Conservation (phyloP, 2,888 invertebrate species). For the Trissolcus japonicus region DNA sequence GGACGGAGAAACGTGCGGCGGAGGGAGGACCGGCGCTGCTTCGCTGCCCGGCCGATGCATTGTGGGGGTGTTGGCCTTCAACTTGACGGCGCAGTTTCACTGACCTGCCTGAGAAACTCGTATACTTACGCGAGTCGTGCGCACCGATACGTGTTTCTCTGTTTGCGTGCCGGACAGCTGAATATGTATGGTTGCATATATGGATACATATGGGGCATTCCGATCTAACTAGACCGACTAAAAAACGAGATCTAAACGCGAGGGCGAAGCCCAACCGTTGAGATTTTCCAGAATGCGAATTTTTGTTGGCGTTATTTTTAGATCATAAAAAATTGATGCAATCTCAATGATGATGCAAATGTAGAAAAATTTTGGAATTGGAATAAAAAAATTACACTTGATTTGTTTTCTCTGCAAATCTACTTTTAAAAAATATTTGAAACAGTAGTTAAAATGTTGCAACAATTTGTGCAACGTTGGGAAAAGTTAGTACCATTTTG, state of each 20-base stretch:
- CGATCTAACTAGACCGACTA: slow-evolving; percentile 46
- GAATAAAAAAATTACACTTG: no score
- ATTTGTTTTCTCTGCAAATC: no score
- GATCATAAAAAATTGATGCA: no score
- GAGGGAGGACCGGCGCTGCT: slow-evolving; percentile 61
- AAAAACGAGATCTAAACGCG: slow-evolving; percentile 1
- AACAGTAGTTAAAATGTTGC: no score
- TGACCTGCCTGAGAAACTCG: slow-evolving; percentile 77
- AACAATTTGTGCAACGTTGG: no score
- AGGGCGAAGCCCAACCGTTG: no score
- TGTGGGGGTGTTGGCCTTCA: slow-evolving; percentile 77
- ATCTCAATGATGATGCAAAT: neutral
- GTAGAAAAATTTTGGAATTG: no score
- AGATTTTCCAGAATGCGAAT: no score
- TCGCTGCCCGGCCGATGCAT: slow-evolving; percentile 72
- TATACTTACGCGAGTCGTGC: slow-evolving; percentile 69
- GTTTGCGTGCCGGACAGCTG: slow-evolving; percentile 55
- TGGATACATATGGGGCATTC: slow-evolving; percentile 53
- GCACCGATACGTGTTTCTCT: slow-evolving; percentile 62
- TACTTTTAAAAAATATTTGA: no score
- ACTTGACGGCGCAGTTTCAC: slow-evolving; percentile 77
- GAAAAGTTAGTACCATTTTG: no score
- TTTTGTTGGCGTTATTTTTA: no score
- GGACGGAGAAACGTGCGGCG: slow-evolving; percentile 20
- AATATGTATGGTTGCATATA: slow-evolving; percentile 37